phyloP scores from a whole-genome alignment of 2,888 invertebrate species.

The Apamea epomidion region DNA sequence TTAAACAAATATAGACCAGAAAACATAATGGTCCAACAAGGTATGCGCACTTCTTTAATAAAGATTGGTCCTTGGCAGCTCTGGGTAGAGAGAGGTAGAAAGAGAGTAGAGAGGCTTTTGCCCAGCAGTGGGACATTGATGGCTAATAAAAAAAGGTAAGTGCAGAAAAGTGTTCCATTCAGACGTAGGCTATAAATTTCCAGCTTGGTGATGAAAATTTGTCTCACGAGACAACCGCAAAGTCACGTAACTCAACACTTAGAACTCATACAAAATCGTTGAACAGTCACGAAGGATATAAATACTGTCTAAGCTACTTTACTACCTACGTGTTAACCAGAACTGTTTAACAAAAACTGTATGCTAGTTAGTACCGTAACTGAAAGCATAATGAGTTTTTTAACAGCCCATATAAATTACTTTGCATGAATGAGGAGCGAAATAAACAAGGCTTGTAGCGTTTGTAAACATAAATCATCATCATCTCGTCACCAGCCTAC shows the following conservation, averaged over 20 bases:
- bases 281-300: constrained; percentile 53
- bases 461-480: constrained; percentile 54
- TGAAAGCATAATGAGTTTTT: constrained; percentile 47
- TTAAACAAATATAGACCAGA: constrained; percentile 16
- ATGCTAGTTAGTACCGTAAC: constrained; percentile 12
- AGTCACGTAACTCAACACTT: constrained; percentile 65
- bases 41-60: too few relatives aligned
- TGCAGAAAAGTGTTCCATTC: constrained; percentile 55
- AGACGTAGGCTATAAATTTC: constrained; percentile 61
- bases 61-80: too few relatives aligned
- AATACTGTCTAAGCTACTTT: constrained; percentile 49
- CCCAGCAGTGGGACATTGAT: too few relatives aligned
- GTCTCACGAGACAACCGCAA: constrained; percentile 55
- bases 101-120: background rate
- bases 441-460: constrained; percentile 32
- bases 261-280: constrained; percentile 61
- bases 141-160: background rate
- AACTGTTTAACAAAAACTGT: constrained; percentile 25
- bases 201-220: constrained; percentile 64
- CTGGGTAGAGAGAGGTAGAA: background rate
- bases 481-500: too few relatives aligned
- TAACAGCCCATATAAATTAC: constrained; percentile 28
- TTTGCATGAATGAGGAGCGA: constrained; percentile 29
- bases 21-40: background rate
- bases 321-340: constrained; percentile 31